Evolutionary conservation across 2,888 invertebrate species (phyloP).

Genomic region (Cylloceria caligata): DNA sequence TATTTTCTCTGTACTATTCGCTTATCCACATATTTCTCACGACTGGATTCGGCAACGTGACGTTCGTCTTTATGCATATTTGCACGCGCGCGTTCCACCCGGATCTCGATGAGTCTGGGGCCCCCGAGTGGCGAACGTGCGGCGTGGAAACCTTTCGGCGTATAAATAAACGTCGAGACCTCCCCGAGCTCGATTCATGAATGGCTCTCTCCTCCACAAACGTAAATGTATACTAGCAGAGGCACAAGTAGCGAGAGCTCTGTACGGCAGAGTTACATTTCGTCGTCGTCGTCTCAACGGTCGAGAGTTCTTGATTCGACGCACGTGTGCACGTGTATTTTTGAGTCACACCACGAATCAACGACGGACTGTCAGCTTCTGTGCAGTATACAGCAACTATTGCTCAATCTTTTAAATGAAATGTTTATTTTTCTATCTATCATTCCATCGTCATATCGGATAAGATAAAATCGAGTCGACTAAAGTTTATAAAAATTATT

Average conservation of each 20-base stretch:
- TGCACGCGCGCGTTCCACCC: constrained; percentile 18
- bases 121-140: constrained; percentile 33
- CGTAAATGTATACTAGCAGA: constrained; percentile 2
- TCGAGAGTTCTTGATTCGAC: constrained; percentile 48
- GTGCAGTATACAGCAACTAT: background rate
- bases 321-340: constrained; percentile 56
- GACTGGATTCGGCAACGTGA: constrained; percentile 23
- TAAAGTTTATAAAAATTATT: too few species aligned
- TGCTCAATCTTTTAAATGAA: background rate
- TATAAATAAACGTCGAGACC: constrained; percentile 77
- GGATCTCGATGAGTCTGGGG: constrained; percentile 5
- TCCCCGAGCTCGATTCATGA: constrained; percentile 77
- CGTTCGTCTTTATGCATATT: background rate
- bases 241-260: constrained; percentile 2
- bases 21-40: constrained; percentile 12
- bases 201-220: constrained; percentile 69
- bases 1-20: background rate
- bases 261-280: constrained; percentile 17
- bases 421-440: too few species aligned
- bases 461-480: too few species aligned
- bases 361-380: constrained; percentile 8
- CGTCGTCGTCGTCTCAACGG: constrained; percentile 10
- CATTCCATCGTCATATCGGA: too few species aligned
- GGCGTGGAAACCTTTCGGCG: constrained; percentile 65
- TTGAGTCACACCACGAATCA: constrained; percentile 15